These are phyloP conservation scores for Pseudochromis fuscus DNA, from an alignment of 2,797 vertebrate genomes.

Conservation along the genomic window DNA sequence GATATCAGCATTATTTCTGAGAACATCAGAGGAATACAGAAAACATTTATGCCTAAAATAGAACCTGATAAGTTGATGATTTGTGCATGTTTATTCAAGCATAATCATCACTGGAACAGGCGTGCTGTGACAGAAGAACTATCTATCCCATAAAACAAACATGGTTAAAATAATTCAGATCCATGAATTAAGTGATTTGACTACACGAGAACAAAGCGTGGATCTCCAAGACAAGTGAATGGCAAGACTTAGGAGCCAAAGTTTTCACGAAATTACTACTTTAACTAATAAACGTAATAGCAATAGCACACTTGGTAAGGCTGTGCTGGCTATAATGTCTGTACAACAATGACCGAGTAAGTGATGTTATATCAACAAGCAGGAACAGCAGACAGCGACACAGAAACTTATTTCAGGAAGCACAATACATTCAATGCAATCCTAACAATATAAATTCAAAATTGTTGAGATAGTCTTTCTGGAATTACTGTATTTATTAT, in stretches of 20 bases:
- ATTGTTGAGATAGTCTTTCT: too few species aligned
- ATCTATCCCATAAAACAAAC: background rate
- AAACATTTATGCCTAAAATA: background rate
- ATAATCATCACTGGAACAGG: background rate
- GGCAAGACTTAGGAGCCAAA: background rate
- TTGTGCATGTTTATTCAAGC: background rate
- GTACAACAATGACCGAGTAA: too few species aligned
- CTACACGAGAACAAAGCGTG: background rate
- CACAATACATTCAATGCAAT: too few species aligned
- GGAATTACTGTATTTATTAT: too few species aligned
- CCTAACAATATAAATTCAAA: too few species aligned
- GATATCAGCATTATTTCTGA: slow-evolving; percentile 99
- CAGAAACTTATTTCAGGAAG: too few species aligned
- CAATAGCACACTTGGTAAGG: too few species aligned
- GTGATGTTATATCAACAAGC: too few species aligned
- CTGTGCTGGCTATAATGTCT: too few species aligned
- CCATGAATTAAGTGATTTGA: background rate
- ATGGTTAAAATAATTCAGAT: background rate
- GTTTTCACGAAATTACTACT: too few species aligned
- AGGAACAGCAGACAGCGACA: too few species aligned
- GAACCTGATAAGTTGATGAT: background rate
- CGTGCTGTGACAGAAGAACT: background rate
- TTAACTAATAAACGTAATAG: too few species aligned
- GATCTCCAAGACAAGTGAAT: background rate
- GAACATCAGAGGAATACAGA: background rate